Evolutionary conservation across 2,113 vertebrate genomes (phyloP), one percentile per base, ranked within the genome.

Genomic region (Austrofundulus limnaeus): DNA sequence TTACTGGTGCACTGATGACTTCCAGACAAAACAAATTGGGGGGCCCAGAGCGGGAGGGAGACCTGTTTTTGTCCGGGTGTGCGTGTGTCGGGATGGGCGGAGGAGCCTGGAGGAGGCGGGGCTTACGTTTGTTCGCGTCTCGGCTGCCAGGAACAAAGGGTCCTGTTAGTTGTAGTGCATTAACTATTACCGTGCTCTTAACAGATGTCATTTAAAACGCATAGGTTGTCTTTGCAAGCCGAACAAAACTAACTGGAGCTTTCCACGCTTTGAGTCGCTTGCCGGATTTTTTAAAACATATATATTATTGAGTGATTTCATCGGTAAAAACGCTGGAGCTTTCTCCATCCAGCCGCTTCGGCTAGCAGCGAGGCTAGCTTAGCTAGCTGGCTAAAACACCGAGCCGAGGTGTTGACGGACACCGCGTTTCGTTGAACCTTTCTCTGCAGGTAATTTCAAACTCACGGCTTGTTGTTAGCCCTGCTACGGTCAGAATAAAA

Each of bases 61-160:
- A 60, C 54, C 76, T 19, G 66, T 52, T 69, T 77, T 56, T 63
- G 67, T 76, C 56, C 75, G 31, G 59, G 69, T 28, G 56, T 64
- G 72, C 41, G 63, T 37, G 63, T 23, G 74, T 37, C 39, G 31
- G 64, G 80, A 71, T 78, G 79, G 84, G 79, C 78, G 84, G 86
- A 65, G 84, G 67, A 77, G 80, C 52, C 48, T 14, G 47, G 41
- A 70, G 85, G 80, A 80, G 89, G 86, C 82, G 89, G 89, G 77
- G 87, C 75, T 52, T 86, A 72, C 82, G 72, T 87, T 78, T 80
- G 78, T 80, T 82, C 85, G 61, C 38, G 79, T 83, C 78, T 85
- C 73, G 84, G 79, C 81, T 85, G 85, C 72, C 82, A 86, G 80
- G 87, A 90, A 90, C 89, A 90, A 90, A 90, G 89, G 85, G 81